Evolutionary conservation across 2,113 vertebrate species (phyloP).

Genomic region (Apaloderma vittatum): DNA sequence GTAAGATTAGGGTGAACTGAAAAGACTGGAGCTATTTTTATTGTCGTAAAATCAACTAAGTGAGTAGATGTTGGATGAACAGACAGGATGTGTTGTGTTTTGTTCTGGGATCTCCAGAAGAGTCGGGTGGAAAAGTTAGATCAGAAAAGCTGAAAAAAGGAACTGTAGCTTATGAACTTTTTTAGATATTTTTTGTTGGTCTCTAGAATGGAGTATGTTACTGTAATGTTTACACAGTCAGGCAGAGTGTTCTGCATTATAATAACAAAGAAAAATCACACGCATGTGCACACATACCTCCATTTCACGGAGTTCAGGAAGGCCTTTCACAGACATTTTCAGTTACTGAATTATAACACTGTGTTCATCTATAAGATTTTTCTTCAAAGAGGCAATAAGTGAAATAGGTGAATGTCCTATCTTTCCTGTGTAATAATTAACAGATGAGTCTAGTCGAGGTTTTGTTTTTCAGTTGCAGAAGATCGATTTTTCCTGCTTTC

Average conservation of each 20-base stretch:
- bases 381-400: not conserved
- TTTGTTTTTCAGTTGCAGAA: not conserved
- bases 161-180: not conserved
- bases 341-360: not conserved
- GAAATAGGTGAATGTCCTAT: not conserved
- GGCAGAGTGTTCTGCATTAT: not conserved
- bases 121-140: not conserved
- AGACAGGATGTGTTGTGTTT: not conserved
- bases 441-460: not conserved
- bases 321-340: not conserved
- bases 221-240: not conserved
- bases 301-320: not conserved
- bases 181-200: not conserved
- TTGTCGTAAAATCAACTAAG: not conserved
- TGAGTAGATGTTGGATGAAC: not conserved
- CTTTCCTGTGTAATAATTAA: slow-evolving; percentile 35
- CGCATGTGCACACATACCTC: accelerated
- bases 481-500: not conserved
- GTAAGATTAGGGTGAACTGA: not conserved
- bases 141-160: not conserved
- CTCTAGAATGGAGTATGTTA: not conserved
- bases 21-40: not conserved
- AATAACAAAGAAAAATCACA: not conserved
- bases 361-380: not conserved
- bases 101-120: not conserved